Conservation (phyloP, 2,797 vertebrate genomes). For the Molossus alvarezi region DNA sequence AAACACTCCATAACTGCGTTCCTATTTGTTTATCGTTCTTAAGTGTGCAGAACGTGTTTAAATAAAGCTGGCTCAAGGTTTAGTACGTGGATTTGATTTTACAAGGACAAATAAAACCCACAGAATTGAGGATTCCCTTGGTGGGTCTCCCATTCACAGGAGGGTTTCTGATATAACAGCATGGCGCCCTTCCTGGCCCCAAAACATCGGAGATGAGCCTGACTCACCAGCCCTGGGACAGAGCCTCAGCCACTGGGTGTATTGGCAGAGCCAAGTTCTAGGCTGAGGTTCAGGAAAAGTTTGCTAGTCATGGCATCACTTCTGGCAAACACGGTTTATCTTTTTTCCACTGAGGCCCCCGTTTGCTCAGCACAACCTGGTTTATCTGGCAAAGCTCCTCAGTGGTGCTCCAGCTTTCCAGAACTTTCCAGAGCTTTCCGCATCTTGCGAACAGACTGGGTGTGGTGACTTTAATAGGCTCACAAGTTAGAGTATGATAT, state of each 20-base stretch:
- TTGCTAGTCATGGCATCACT: conserved; percentile 68
- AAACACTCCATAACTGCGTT: conserved; percentile 30
- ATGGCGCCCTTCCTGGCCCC: background rate
- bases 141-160: background rate
- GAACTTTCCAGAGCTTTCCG: conserved; percentile 29
- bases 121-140: background rate
- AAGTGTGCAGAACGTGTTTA: background rate
- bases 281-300: conserved; percentile 76
- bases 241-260: background rate
- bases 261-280: background rate
- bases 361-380: conserved; percentile 71
- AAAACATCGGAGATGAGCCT: background rate
- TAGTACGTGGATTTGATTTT: conserved; percentile 53
- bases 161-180: background rate
- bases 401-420: conserved; percentile 47
- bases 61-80: conserved; percentile 41
- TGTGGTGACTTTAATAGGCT: conserved; percentile 62
- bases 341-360: conserved; percentile 70
- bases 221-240: background rate
- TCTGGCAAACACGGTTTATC: conserved; percentile 38
- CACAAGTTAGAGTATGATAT: background rate
- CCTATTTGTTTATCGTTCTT: conserved; percentile 37
- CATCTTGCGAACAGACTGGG: background rate
- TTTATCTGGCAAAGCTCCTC: conserved; percentile 61
- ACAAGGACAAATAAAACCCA: background rate